A percentile compares a stretch with the other conserved stretches of the same genome.
Evolutionary conservation across 2,113 vertebrate genomes (phyloP).

Genomic region (Alectura lathami): DNA sequence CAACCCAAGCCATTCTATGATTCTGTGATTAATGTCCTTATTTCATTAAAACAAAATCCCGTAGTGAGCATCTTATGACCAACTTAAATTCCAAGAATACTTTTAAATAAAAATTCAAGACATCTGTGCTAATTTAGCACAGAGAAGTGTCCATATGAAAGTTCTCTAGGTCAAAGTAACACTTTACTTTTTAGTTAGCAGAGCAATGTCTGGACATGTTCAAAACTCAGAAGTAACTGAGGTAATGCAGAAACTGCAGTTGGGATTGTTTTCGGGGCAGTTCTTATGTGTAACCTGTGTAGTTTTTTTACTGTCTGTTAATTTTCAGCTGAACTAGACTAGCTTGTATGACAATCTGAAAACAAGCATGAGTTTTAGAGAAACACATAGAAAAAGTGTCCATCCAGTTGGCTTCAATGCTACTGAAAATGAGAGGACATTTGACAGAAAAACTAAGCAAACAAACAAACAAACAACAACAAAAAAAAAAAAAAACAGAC

Average conservation of each 20-base stretch:
- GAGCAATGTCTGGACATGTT: neutral
- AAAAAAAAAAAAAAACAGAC: neutral
- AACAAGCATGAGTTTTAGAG: neutral
- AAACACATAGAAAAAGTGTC: neutral
- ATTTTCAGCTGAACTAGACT: neutral
- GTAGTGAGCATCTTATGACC: neutral
- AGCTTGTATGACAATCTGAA: neutral
- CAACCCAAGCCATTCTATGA: neutral
- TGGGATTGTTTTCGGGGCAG: neutral
- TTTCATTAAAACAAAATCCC: neutral
- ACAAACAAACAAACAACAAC: neutral
- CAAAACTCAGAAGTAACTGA: neutral
- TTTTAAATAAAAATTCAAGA: neutral
- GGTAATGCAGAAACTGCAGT: neutral
- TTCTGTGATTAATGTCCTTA: neutral
- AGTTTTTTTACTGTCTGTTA: neutral
- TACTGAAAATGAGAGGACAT: neutral
- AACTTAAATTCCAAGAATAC: neutral
- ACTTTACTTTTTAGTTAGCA: neutral
- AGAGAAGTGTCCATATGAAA: fast-evolving
- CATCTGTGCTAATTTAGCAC: neutral
- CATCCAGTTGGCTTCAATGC: neutral
- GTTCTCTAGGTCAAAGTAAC: neutral
- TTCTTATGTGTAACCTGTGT: neutral
- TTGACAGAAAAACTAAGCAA: neutral